Evolutionary conservation across 1,140 invertebrate species (phyloP).

Genomic region (Lordiphosa clarofinis): DNA sequence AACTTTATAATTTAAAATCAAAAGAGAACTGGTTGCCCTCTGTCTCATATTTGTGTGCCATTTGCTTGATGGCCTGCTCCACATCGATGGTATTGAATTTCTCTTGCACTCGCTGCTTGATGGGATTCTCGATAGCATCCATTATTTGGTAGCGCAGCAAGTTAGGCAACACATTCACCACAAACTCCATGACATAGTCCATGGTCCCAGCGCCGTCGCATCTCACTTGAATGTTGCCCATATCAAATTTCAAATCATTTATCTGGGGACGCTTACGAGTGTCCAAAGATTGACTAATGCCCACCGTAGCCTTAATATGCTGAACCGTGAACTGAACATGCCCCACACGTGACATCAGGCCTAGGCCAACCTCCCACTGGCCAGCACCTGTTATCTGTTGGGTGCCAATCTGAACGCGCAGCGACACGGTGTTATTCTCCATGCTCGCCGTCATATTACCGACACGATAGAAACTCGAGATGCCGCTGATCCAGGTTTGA

Average conservation of each 20-base stretch:
- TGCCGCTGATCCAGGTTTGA: slow-evolving; percentile 88
- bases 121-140: slow-evolving; percentile 88
- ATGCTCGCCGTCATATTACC: slow-evolving; percentile 88
- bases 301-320: slow-evolving; percentile 84
- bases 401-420: slow-evolving; percentile 86
- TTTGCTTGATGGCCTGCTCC: slow-evolving; percentile 85
- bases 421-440: slow-evolving; percentile 84
- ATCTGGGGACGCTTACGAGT: slow-evolving; percentile 86
- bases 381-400: slow-evolving; percentile 87
- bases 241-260: slow-evolving; percentile 87
- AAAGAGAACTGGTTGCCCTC: slow-evolving; percentile 76
- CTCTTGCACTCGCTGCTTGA: slow-evolving; percentile 85
- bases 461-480: slow-evolving; percentile 89
- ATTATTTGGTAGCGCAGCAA: slow-evolving; percentile 90
- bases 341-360: slow-evolving; percentile 85
- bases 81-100: slow-evolving; percentile 85
- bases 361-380: slow-evolving; percentile 88
- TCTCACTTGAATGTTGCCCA: slow-evolving; percentile 90
- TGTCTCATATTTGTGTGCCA: slow-evolving; percentile 84
- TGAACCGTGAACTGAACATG: slow-evolving; percentile 87
- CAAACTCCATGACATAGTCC: slow-evolving; percentile 89
- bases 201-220: slow-evolving; percentile 89
- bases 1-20: slow-evolving; percentile 52
- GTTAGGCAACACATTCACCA: slow-evolving; percentile 89
- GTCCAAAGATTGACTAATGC: slow-evolving; percentile 87